Evolutionary conservation across 2,888 invertebrate genomes (phyloP).

Genomic region (Drosophila paramelanica): DNA sequence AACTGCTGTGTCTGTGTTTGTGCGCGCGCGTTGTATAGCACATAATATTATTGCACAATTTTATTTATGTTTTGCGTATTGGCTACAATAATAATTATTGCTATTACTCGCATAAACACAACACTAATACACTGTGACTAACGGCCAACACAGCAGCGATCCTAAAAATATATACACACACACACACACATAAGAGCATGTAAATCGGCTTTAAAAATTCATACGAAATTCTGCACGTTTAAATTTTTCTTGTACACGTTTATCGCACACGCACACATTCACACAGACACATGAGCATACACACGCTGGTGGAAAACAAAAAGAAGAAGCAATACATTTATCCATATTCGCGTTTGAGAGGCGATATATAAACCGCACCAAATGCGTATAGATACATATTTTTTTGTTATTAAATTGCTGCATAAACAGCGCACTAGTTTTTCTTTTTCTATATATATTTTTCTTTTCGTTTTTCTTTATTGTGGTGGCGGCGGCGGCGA

Average conservation of each 20-base stretch:
- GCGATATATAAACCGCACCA: slow-evolving; percentile 43
- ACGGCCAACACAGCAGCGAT: slow-evolving; percentile 17
- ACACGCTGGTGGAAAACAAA: slow-evolving; percentile 56
- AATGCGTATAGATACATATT: slow-evolving; percentile 38
- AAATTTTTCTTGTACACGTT: slow-evolving; percentile 73
- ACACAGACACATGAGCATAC: slow-evolving; percentile 32
- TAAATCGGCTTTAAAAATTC: slow-evolving; percentile 72
- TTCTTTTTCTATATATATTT: slow-evolving; percentile 38
- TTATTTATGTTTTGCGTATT: slow-evolving; percentile 64
- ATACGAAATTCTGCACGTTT: slow-evolving; percentile 74
- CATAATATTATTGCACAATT: slow-evolving; percentile 74
- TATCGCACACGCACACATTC: slow-evolving; percentile 58
- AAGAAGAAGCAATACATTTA: slow-evolving; percentile 50
- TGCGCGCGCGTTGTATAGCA: slow-evolving; percentile 41
- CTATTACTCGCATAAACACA: slow-evolving; percentile 20
- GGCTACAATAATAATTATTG: slow-evolving; percentile 37
- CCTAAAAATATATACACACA: slow-evolving; percentile 34
- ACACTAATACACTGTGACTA: slow-evolving; percentile 17
- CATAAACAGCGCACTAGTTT: slow-evolving; percentile 60
- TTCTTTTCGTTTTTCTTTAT: slow-evolving; percentile 61
- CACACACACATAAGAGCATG: slow-evolving; percentile 26
- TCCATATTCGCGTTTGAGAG: slow-evolving; percentile 32
- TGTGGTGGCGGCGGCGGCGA: slow-evolving; percentile 60
- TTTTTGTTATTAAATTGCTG: slow-evolving; percentile 49
- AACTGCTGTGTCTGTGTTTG: slow-evolving; percentile 26